These are phyloP conservation scores for Stegastes partitus DNA, from an alignment of 2,113 vertebrate species.

Conservation along the genomic window DNA sequence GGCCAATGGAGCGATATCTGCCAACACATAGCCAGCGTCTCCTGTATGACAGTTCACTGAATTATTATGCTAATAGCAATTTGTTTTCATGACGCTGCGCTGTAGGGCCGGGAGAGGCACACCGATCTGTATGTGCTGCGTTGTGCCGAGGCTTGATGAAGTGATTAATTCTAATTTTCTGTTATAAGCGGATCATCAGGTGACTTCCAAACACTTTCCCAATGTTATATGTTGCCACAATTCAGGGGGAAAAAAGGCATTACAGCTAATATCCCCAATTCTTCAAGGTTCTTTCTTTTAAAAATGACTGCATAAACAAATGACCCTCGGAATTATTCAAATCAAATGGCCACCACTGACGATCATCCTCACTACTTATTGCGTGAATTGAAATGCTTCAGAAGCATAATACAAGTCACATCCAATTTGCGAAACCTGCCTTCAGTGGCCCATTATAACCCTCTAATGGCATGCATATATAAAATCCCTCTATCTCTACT, in stretches of 20 bases:
- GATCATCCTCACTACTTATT: slow-evolving; percentile 43
- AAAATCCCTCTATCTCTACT: slow-evolving; percentile 69
- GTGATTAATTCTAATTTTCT: slow-evolving; percentile 32
- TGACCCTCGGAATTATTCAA: slow-evolving; percentile 42
- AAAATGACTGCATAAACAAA: slow-evolving; percentile 41
- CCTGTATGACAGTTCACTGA: slow-evolving; percentile 54
- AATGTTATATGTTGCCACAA: slow-evolving; percentile 7
- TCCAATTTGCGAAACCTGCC: slow-evolving; percentile 67
- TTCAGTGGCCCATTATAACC: slow-evolving; percentile 65
- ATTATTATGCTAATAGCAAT: slow-evolving; percentile 67
- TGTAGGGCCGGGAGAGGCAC: neutral
- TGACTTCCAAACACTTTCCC: neutral
- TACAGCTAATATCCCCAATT: neutral
- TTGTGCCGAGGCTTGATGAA: slow-evolving; percentile 7
- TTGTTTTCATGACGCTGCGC: slow-evolving; percentile 48
- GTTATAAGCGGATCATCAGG: slow-evolving; percentile 28
- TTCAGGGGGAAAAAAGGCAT: slow-evolving; percentile 7
- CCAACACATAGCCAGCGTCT: slow-evolving; percentile 51
- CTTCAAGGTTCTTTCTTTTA: slow-evolving; percentile 13
- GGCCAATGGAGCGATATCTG: slow-evolving; percentile 62
- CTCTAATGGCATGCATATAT: slow-evolving; percentile 66
- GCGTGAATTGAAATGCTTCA: slow-evolving; percentile 39
- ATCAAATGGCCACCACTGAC: slow-evolving; percentile 26
- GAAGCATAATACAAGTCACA: slow-evolving; percentile 56
- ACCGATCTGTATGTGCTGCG: slow-evolving; percentile 12